Evolutionary conservation across 2,113 vertebrate genomes (phyloP), one percentile per base, ranked within the genome.

Genomic region (Dicentrarchus labrax): DNA sequence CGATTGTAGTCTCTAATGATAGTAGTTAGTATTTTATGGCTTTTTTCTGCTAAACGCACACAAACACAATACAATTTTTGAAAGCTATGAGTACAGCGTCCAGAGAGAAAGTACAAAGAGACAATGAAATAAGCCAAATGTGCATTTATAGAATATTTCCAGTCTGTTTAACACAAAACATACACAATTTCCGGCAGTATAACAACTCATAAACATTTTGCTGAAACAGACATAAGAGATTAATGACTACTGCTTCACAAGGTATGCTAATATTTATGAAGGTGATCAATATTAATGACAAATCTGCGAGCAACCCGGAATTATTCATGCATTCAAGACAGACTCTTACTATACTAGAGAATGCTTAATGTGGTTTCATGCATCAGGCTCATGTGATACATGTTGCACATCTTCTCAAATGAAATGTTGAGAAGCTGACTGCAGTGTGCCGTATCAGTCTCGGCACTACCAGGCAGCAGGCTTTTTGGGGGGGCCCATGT

Each of bases 281-380:
- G n/a, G 16, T 59, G 16, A 86, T 74, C 3, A 79, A 76, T 86
- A 82, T 82, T 78, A 64, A 86, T 66, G 22, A 82, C 39, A 22
- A 70, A 69, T 68, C 21, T 50, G 70, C 38, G 17, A 61, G 75
- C 57, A 79, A 75, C 9, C 4, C 54, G 30, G 15, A 78, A 65
- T 53, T 59, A 76, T 82, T 79, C 48, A 82, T 72, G 45, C 13
- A 10, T 76, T 64, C 7, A 54, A 53, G 64, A 57, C 41, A 54
- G 43, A 72, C 36, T 68, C 5, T 8, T n/a, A 66, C 45, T 68
- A 17, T 67, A n/a, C 2, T 5, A 10, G 50, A 76, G 56, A 50
- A 82, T 80, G 64, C 8, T 36, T 64, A 77, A 0, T 79, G 2
- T 6, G 43, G 41, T 60, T 69, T 78, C 22, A 70, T 81, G 61